Evolutionary conservation across 2,113 vertebrate genomes (phyloP).

Genomic region (Colaptes auratus): DNA sequence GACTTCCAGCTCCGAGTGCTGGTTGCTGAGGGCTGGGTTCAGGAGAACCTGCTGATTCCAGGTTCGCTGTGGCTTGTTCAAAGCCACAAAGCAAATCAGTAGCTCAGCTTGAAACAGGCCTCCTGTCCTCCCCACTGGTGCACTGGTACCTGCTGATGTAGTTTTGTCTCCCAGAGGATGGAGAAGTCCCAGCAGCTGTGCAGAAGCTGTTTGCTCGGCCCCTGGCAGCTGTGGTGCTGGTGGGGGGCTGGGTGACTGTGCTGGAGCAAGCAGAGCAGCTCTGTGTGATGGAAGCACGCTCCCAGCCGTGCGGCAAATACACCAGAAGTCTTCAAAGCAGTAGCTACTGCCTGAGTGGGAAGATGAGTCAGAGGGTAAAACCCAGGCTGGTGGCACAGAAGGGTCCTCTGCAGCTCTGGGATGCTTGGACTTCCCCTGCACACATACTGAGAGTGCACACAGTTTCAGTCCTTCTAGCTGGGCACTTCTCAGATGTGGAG

Average conservation of each 20-base stretch:
- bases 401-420: neutral
- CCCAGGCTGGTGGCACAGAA: neutral
- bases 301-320: neutral
- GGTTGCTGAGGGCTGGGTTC: neutral
- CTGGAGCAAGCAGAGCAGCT: neutral
- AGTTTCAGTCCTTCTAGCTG: neutral
- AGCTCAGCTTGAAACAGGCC: neutral
- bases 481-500: neutral
- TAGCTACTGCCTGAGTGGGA: neutral
- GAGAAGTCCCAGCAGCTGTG: neutral
- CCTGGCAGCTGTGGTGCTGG: neutral
- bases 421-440: conserved; percentile 30
- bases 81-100: neutral
- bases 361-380: conserved; percentile 60
- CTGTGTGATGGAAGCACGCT: neutral
- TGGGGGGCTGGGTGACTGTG: neutral
- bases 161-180: neutral
- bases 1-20: neutral
- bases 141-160: neutral
- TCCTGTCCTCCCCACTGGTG: neutral
- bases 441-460: neutral
- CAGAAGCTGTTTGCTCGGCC: accelerated
- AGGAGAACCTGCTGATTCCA: neutral
- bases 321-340: neutral
- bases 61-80: neutral